A percentile compares a stretch with the other conserved stretches of the same genome.
phyloP scores from a whole-genome alignment of 2,888 invertebrate species.

The Linnaemya vulpina region DNA sequence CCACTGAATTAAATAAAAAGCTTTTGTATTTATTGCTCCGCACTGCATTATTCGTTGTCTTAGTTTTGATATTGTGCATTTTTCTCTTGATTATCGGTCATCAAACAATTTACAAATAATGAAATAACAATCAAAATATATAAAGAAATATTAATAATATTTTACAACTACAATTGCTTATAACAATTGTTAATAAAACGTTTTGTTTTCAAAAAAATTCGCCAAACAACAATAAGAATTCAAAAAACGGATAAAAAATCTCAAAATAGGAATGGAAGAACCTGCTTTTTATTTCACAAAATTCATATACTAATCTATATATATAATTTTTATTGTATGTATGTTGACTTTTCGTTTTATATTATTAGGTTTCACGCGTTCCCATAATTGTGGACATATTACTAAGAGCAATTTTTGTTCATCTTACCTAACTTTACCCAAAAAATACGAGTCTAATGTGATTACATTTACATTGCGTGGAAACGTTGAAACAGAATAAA shows the following conservation, averaged over 20 bases:
- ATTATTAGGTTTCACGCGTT: too few relatives aligned
- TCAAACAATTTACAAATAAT: constrained; percentile 71
- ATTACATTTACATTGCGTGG: too few relatives aligned
- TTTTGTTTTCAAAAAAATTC: constrained; percentile 52
- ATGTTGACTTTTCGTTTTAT: too few relatives aligned
- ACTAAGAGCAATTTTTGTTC: too few relatives aligned
- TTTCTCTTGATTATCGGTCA: constrained; percentile 63
- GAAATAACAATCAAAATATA: constrained; percentile 70
- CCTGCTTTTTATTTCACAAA: constrained; percentile 60
- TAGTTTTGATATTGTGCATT: constrained; percentile 2
- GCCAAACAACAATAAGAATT: constrained; percentile 42
- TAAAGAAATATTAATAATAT: constrained; percentile 68
- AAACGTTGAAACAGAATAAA: too few relatives aligned
- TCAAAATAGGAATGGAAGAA: constrained; percentile 57
- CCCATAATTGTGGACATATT: too few relatives aligned
- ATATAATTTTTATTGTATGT: too few relatives aligned
- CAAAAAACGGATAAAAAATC: constrained; percentile 1
- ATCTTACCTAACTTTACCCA: too few relatives aligned
- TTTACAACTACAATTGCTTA: constrained; percentile 56
- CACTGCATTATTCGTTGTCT: background rate
- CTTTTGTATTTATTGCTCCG: background rate
- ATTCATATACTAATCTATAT: too few relatives aligned
- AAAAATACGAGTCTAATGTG: too few relatives aligned
- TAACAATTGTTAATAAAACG: constrained; percentile 66
- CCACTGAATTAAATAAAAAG: constrained; percentile 3